A percentile compares a stretch with the other conserved stretches of the same genome.
Evolutionary conservation across 1,140 invertebrate genomes (phyloP).

Genomic region (Linepithema humile): DNA sequence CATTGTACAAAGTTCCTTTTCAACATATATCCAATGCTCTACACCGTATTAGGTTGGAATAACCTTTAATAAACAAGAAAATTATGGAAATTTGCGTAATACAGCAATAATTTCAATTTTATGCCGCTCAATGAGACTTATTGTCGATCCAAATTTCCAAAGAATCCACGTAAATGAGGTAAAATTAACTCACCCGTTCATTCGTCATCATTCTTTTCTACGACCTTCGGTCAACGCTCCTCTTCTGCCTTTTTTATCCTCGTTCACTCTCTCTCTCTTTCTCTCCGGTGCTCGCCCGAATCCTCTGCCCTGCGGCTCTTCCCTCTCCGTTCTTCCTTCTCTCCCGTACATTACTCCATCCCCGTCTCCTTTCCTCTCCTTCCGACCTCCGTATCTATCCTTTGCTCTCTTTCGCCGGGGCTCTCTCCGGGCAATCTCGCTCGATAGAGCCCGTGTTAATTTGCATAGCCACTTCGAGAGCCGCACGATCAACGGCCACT

Average conservation of each 20-base stretch:
- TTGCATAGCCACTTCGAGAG: constrained; percentile 71
- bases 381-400: constrained; percentile 5
- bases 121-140: too few relatives aligned
- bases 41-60: too few relatives aligned
- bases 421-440: constrained; percentile 61
- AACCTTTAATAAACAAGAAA: too few relatives aligned
- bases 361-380: neutral
- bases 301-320: neutral
- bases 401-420: constrained; percentile 36
- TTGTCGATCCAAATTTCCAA: neutral
- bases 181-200: constrained; percentile 51
- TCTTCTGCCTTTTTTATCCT: constrained; percentile 43
- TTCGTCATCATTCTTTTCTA: constrained; percentile 30
- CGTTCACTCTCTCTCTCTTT: neutral
- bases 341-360: constrained; percentile 7
- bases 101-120: too few relatives aligned
- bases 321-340: constrained; percentile 17
- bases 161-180: constrained; percentile 29
- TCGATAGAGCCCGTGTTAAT: constrained; percentile 70
- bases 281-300: neutral
- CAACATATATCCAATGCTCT: too few relatives aligned
- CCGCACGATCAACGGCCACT: constrained; percentile 62
- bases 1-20: too few relatives aligned
- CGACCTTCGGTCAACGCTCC: constrained; percentile 15
- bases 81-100: too few relatives aligned